phyloP scores from a whole-genome alignment of 64 coral and sea anemone genomes.

The Pachyseris speciosa region DNA sequence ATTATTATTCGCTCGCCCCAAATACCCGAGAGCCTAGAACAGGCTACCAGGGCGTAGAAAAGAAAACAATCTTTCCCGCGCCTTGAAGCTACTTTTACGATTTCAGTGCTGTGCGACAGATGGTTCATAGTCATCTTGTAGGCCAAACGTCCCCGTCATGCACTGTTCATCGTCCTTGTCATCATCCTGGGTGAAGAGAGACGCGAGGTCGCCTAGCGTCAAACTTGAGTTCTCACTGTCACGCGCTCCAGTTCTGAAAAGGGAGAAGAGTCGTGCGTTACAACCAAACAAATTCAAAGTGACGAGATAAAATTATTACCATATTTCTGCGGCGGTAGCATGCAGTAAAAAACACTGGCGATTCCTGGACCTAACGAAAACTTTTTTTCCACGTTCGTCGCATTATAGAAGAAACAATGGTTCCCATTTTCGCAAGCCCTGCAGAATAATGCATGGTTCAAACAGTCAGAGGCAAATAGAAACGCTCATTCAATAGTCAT shows the following conservation, averaged over 20 bases:
- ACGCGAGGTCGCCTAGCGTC: conserved; percentile 79
- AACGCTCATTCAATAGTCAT: no score
- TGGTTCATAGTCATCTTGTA: background rate
- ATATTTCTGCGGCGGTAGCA: no score
- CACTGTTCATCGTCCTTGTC: conserved; percentile 31
- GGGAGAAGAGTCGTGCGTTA: background rate
- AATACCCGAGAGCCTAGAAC: no score
- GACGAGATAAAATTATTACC: background rate
- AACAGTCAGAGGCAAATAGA: no score
- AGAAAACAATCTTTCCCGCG: background rate
- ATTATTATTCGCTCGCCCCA: no score
- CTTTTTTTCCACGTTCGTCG: no score
- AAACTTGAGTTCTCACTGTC: conserved; percentile 85
- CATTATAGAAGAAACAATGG: no score
- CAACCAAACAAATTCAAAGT: background rate
- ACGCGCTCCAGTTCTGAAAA: conserved; percentile 68
- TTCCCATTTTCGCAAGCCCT: no score
- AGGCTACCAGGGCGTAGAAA: no score
- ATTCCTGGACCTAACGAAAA: no score
- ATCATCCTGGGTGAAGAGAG: conserved; percentile 74
- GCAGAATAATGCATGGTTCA: no score
- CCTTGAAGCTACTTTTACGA: background rate
- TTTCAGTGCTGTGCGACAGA: background rate
- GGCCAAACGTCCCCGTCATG: background rate
- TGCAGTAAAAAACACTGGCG: no score